phyloP scores from a whole-genome alignment of 2,888 invertebrate genomes.

The Eutolmus rufibarbis region DNA sequence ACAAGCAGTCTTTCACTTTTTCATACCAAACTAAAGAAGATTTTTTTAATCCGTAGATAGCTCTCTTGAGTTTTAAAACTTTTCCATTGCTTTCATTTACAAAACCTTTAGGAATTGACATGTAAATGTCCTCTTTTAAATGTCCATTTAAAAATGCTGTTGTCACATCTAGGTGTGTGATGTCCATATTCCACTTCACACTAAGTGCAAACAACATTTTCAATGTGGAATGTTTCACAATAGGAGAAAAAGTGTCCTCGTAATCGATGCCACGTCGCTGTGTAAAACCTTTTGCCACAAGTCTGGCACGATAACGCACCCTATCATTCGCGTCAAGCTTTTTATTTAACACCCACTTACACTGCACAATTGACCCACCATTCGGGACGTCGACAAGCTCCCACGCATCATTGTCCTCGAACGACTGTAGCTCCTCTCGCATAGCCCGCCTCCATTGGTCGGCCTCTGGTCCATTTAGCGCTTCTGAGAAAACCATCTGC shows the following conservation, averaged over 20 bases:
- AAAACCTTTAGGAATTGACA: neutral
- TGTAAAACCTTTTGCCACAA: neutral
- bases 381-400: neutral
- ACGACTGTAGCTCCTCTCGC: neutral
- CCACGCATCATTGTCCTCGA: neutral
- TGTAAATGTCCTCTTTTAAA: neutral
- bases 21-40: neutral
- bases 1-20: neutral
- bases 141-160: neutral
- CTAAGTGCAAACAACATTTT: slow-evolving; percentile 42
- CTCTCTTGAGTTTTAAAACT: neutral
- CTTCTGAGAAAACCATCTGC: slow-evolving; percentile 18
- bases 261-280: neutral
- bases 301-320: neutral
- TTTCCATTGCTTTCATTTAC: neutral
- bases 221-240: slow-evolving; percentile 44
- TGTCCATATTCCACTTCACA: neutral
- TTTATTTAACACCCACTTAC: neutral
- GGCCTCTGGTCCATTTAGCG: neutral
- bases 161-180: neutral
- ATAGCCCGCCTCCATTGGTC: neutral
- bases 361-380: neutral
- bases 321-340: neutral
- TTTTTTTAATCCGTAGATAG: neutral
- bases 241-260: slow-evolving; percentile 1